These are phyloP conservation scores for Solea solea DNA, from an alignment of 2,113 vertebrate genomes.

Conservation along the genomic window DNA sequence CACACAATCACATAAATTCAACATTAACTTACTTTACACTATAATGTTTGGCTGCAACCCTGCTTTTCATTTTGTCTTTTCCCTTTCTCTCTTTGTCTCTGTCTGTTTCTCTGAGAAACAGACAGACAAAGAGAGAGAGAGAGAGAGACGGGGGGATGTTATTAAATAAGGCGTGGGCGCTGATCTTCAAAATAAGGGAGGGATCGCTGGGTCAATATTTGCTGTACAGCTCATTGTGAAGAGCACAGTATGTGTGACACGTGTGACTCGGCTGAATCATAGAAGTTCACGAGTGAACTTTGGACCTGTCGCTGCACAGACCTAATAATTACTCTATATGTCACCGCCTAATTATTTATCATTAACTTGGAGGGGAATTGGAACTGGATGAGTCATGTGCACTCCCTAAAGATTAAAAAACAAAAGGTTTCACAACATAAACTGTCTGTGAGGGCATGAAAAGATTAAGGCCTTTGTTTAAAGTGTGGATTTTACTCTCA, in stretches of 20 bases:
- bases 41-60: constrained; percentile 30
- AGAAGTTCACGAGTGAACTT: not conserved
- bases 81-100: not conserved
- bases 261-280: not conserved
- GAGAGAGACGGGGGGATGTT: not conserved
- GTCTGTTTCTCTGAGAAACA: not conserved
- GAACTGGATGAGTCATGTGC: not conserved
- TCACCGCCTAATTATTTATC: not conserved
- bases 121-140: not conserved
- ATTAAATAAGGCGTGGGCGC: constrained; percentile 26
- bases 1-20: not conserved
- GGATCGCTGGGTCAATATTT: constrained; percentile 71
- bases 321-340: not conserved
- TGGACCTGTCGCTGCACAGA: not conserved
- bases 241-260: not conserved
- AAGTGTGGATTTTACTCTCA: too few species aligned
- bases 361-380: not conserved
- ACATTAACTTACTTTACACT: constrained; percentile 12
- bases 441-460: too few species aligned
- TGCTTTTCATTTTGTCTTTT: not conserved
- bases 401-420: too few species aligned
- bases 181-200: constrained; percentile 31
- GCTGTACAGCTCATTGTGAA: constrained; percentile 45
- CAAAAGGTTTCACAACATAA: too few species aligned
- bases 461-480: too few species aligned